Base-by-base conservation (phyloP, 2,888 invertebrate species). In the Stenichneumon culpator region DNA sequence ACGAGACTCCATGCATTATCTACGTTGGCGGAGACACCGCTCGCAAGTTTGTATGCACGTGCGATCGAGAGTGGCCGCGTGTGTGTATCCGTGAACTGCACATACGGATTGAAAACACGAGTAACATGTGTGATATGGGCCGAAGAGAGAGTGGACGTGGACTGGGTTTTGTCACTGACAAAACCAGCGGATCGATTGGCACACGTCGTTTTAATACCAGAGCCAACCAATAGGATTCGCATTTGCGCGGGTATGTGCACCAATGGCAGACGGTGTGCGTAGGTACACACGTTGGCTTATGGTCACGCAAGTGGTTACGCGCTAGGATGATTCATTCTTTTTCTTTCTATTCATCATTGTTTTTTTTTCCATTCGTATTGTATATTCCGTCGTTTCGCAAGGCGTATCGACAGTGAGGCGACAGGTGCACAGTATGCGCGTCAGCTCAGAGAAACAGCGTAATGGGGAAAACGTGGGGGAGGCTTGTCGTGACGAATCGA, bases 141-240 rank as follows among this genome's bases (percentile, higher is more conserved):
- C 7, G 25, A 4, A 25, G 57, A 57, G 22, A 57, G 22, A 57
- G 22, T 57, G 4, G 57, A 47, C 16, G 44, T 4, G 14, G 44
- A 16, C 44, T 47, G 44, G 44, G 44, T 47, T 47, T 47, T 47
- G 44, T 47, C 57, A 75, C 44, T 79, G 82, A 82, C 79, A 82
- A 82, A 82, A 79, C 83, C 47, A 39, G 57, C 57, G 70, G 74
- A 85, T 85, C 82, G 83, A 83, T 83, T 73, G 57, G 79, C 68
- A 77, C 65, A 74, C 74, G 44, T 81, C 78, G 79, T 82, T 82
- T 79, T 79, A 79, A 85, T 39, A 77, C 67, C 65, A 57, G 57
- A 57, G 25, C 28, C 28, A 44, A 5, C 60, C 74, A 47, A 9
- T 73, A 16, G 60, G 25, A 44, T 25, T 72, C 36, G 72, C 16